Conservation (phyloP, 1,140 invertebrate species). For the Drosophila quadrilineata region DNA sequence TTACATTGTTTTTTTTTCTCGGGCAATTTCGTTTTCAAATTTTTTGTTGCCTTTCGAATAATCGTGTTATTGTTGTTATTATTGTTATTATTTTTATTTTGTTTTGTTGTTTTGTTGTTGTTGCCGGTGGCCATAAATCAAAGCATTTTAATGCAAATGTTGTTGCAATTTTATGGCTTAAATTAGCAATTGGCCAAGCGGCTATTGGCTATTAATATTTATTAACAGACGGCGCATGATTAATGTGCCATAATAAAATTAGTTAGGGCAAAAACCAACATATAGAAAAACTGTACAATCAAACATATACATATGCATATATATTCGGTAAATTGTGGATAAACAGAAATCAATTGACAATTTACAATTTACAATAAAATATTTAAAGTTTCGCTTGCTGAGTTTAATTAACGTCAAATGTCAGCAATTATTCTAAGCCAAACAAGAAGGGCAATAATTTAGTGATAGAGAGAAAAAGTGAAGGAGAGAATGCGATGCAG, state of each 20-base stretch:
- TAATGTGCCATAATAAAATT: slow-evolving; percentile 72
- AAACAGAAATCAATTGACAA: slow-evolving; percentile 10
- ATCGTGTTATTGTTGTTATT: slow-evolving; percentile 44
- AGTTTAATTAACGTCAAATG: slow-evolving; percentile 71
- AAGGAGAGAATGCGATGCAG: neutral
- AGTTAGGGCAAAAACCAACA: slow-evolving; percentile 40
- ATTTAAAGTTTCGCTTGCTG: slow-evolving; percentile 52
- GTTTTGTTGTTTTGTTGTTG: slow-evolving; percentile 29
- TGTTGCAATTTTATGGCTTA: slow-evolving; percentile 70
- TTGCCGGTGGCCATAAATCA: slow-evolving; percentile 50
- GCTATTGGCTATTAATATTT: slow-evolving; percentile 68
- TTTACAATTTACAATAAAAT: slow-evolving; percentile 42
- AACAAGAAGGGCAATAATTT: neutral
- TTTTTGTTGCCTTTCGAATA: slow-evolving; percentile 42
- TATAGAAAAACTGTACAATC: neutral
- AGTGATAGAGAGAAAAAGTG: neutral
- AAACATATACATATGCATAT: neutral
- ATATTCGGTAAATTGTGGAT: too few relatives aligned
- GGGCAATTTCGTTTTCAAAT: neutral
- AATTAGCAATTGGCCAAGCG: slow-evolving; percentile 57
- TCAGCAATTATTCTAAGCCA: slow-evolving; percentile 75
- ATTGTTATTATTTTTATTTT: slow-evolving; percentile 3
- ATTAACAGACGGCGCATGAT: slow-evolving; percentile 73
- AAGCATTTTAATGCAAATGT: slow-evolving; percentile 65
- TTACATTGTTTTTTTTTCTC: slow-evolving; percentile 35